phyloP scores from a whole-genome alignment of 2,888 invertebrate species.

The Quadroppia sp. region DNA sequence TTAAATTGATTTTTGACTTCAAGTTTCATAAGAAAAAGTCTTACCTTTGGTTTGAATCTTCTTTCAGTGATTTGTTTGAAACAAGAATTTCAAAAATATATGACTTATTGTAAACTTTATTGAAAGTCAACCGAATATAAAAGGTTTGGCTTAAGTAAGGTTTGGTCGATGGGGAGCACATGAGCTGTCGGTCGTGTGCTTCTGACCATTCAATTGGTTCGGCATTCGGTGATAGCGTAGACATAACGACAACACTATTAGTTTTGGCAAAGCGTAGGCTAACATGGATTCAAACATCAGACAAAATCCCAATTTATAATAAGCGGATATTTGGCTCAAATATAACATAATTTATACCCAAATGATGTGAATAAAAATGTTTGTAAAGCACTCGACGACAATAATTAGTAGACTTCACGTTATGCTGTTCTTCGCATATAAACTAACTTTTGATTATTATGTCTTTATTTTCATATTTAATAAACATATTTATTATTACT shows the following conservation, averaged over 20 bases:
- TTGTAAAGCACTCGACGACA: constrained; percentile 18
- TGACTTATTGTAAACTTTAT: no score
- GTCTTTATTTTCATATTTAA: background rate
- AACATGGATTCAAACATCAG: background rate
- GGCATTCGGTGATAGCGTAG: background rate
- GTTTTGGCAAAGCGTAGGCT: constrained; percentile 19
- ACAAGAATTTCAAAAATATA: no score
- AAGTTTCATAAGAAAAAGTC: no score
- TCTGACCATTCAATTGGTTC: constrained; percentile 8
- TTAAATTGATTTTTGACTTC: no score
- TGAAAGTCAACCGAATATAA: no score
- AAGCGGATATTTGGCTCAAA: background rate
- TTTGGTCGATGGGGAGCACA: background rate
- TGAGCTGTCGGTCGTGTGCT: constrained; percentile 15
- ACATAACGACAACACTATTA: constrained; percentile 16
- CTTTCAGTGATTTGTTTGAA: no score
- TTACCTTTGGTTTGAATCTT: no score
- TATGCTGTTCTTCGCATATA: background rate
- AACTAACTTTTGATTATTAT: background rate
- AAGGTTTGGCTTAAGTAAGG: constrained; percentile 5
- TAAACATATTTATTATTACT: no score
- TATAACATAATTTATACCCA: background rate
- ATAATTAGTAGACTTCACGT: constrained; percentile 15
- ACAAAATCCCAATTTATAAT: background rate
- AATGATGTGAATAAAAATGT: constrained; percentile 23